Evolutionary conservation across 2,797 vertebrate species (phyloP).

Genomic region (Pitangus sulphuratus): DNA sequence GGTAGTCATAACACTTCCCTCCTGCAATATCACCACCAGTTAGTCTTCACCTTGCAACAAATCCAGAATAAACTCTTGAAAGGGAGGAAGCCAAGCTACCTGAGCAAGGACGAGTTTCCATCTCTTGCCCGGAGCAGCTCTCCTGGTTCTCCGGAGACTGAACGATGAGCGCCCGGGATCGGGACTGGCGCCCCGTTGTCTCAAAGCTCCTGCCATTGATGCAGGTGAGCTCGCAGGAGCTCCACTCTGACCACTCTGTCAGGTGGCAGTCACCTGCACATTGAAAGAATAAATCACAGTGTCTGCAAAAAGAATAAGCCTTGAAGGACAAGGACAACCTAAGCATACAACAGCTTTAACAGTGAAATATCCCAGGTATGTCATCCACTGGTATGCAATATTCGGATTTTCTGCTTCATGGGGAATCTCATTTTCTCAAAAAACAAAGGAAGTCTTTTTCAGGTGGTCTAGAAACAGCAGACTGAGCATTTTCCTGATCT

Average conservation of each 20-base stretch:
- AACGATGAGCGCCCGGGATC: constrained; percentile 88
- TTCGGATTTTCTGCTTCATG: background rate
- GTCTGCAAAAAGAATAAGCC: background rate
- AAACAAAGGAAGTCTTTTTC: background rate
- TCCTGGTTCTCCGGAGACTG: constrained; percentile 87
- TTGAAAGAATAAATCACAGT: background rate
- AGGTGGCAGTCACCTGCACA: constrained; percentile 91
- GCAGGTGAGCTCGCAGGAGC: constrained; percentile 92
- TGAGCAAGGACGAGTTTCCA: constrained; percentile 91
- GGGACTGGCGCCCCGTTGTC: constrained; percentile 85
- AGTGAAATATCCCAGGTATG: background rate
- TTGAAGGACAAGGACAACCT: background rate
- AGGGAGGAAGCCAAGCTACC: constrained; percentile 73
- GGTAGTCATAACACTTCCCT: constrained; percentile 92
- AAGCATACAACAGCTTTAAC: background rate
- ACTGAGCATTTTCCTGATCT: background rate
- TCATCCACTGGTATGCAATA: background rate
- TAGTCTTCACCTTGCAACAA: background rate
- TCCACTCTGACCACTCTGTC: constrained; percentile 94
- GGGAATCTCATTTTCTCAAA: background rate
- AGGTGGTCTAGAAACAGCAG: background rate
- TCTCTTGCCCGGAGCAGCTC: constrained; percentile 87
- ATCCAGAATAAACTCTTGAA: background rate
- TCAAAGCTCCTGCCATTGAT: constrained; percentile 93
- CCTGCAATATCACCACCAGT: constrained; percentile 75